Base-by-base conservation (phyloP, 2,113 vertebrate genomes). In the Oenanthe melanoleuca region DNA sequence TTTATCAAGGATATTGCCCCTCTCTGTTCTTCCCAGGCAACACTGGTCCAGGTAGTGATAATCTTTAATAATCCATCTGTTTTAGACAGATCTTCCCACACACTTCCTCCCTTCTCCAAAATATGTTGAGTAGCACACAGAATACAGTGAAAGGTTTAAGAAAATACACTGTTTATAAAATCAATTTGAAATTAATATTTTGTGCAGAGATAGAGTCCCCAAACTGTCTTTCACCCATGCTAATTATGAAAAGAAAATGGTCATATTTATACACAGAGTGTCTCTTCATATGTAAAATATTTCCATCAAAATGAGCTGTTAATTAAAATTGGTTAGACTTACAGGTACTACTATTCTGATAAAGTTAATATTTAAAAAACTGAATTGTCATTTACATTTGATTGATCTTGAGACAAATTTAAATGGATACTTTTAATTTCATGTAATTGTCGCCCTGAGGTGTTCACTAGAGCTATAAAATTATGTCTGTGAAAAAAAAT, bases 271-370 rank as follows among this genome's bases (percentile, higher is more conserved):
- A 80, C 4, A 40, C 28, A 50, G 6, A 29, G 6, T 59, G 12
- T 86, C n/a, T 86, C 9, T 74, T 52, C 17, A 2, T 66, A 80
- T 70, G 42, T 78, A 73, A 55, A 24, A 83, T n/a, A 22, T 80
- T 95, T 86, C 60, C 44, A 44, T 91, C 72, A 33, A 86, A 94
- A 94, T 59, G 15, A 96, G 31, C 50, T 93, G 29, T 64, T 92
- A 88, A 90, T 88, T 93, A 71, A 80, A 77, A 7, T 44, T 56
- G 23, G 8, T 86, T 95, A n/a, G 57, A 40, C 49, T 93, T 75
- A 16, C 18, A 75, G 66, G n/a, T 93, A 82, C 82, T 96, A 22
- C 5, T 75, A 50, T 45, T 86, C n/a, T 82, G 74, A 69, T 86
- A 57, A 89, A 89, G 38, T 74, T 80, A 94, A 71, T 86, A 74